A percentile compares a stretch with the other conserved stretches of the same genome.
Evolutionary conservation across 2,113 vertebrate species (phyloP).

Genomic region (Panthera leo): DNA sequence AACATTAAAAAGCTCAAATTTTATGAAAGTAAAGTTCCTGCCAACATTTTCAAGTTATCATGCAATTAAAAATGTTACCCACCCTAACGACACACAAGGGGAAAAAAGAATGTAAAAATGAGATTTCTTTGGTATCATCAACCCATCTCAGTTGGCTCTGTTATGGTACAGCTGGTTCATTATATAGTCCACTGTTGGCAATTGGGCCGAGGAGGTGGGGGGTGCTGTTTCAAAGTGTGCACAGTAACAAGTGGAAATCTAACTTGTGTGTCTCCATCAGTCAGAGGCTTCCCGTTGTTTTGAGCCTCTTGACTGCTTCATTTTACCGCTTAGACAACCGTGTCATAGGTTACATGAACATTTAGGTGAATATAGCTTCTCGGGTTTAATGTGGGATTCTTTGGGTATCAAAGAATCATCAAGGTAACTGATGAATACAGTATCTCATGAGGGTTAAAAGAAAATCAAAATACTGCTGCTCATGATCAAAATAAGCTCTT

Average conservation of each 20-base stretch:
- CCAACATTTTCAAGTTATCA: constrained; percentile 68
- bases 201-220: background rate
- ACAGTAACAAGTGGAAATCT: constrained; percentile 51
- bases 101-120: constrained; percentile 53
- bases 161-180: constrained; percentile 57
- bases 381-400: background rate
- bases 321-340: background rate
- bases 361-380: constrained; percentile 9
- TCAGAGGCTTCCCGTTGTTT: constrained; percentile 9
- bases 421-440: background rate
- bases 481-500: background rate
- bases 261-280: background rate
- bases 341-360: background rate
- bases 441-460: background rate
- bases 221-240: constrained; percentile 14
- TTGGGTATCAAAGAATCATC: too few species aligned
- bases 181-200: constrained; percentile 37
- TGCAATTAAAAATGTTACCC: constrained; percentile 80
- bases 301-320: background rate
- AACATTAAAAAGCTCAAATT: constrained; percentile 56
- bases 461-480: background rate
- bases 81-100: background rate
- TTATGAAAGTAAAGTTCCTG: constrained; percentile 69
- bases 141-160: constrained; percentile 69
- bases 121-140: constrained; percentile 80